Base-by-base conservation (phyloP, 2,888 invertebrate species). In the Oscheius sp. region DNA sequence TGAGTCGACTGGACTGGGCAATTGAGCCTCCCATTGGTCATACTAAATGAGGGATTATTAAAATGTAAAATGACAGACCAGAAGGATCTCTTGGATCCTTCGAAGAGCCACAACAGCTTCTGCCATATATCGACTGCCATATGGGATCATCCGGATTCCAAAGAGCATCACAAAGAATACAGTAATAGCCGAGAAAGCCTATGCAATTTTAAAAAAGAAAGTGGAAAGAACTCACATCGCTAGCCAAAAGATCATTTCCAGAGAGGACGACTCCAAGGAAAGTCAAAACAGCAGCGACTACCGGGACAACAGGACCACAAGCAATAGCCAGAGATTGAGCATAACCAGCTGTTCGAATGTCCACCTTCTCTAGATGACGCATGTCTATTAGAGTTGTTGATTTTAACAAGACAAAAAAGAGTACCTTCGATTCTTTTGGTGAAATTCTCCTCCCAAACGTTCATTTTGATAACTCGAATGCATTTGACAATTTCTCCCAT, bases 381-480 rank as follows among this genome's bases (percentile, higher is more conserved):
- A 90, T 87, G 65, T 87, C 91, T 91, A 81, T 3, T 80, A 74
- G n/a, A 29, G 10, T 3, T 52, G 17, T n/a, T n/a, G 37, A 15
- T n/a, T 15, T 15, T 6, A 50, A 46, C 46, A 46, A n/a, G 20
- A 12, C 6, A n/a, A n/a, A 39, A 4, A 34, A 55, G 23, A 52
- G 20, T 39, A 82, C 84, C 79, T 45, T 79, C 65, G n/a, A 90
- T 87, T 70, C 88, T 87, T 37, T 88, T 86, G 50, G 89, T 87
- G 81, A 91, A 91, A 66, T 90, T 88, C 73, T 89, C 88, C 81
- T 91, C 91, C 91, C 91, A 91, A 0, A 90, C 90, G 84, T 91
- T 91, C 88, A 91, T 90, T 86, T 91, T 91, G 69, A 91, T 90
- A 27, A 90, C 86, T 81, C 90, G 90, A 48, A 91, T 90, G 79